These are phyloP conservation scores for Aspiorhynchus laticeps DNA, from an alignment of 2,113 vertebrate species.

Conservation along the genomic window DNA sequence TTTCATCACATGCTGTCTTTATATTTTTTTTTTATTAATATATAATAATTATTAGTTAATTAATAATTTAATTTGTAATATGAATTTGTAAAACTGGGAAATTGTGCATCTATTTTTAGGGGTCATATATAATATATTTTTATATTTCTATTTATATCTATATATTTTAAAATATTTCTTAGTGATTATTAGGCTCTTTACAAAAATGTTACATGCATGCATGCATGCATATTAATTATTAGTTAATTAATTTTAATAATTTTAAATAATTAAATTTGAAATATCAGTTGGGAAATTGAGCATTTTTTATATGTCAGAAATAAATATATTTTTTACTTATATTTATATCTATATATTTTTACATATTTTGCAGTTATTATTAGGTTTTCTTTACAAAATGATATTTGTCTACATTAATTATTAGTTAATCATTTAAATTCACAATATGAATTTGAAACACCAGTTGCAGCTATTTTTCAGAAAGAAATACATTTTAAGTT, in stretches of 20 bases:
- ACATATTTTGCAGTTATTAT: not conserved
- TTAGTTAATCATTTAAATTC: not conserved
- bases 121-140: not conserved
- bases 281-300: not conserved
- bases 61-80: not conserved
- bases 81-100: not conserved
- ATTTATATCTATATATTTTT: not conserved
- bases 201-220: not conserved
- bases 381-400: not conserved
- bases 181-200: not conserved
- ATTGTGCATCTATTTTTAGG: not conserved
- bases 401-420: not conserved
- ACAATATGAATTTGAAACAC: not conserved
- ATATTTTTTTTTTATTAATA: not conserved
- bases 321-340: not conserved
- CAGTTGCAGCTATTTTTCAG: not conserved
- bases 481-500: not conserved
- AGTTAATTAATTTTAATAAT: not conserved
- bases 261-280: not conserved
- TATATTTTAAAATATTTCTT: not conserved
- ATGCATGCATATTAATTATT: not conserved
- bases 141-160: not conserved
- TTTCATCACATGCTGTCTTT: not conserved
- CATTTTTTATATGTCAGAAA: not conserved
- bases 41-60: not conserved